A percentile compares a stretch with the other conserved stretches of the same genome.
phyloP scores from a whole-genome alignment of 2,113 vertebrate species.

The Budorcas taxicolor region DNA sequence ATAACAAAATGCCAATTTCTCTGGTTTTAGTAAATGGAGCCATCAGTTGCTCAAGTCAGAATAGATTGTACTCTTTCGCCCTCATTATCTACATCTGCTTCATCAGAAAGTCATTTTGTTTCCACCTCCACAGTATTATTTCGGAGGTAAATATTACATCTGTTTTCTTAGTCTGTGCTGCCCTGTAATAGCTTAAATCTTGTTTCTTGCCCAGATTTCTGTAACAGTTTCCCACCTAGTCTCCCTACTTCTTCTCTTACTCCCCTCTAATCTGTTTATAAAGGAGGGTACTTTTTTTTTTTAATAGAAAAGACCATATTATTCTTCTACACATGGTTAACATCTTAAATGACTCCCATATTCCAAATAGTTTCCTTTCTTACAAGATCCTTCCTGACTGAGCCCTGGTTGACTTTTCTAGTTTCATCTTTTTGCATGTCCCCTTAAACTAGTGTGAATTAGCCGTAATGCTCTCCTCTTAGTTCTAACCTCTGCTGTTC shows the following conservation, averaged over 20 bases:
- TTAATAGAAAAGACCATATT: background rate
- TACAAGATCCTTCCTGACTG: background rate
- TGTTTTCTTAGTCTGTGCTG: background rate
- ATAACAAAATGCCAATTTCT: background rate
- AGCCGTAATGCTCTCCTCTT: background rate
- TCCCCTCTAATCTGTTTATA: background rate
- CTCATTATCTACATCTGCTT: background rate
- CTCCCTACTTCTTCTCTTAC: background rate
- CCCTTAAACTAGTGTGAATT: background rate
- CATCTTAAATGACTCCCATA: background rate
- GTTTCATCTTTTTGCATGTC: background rate
- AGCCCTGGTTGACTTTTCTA: background rate
- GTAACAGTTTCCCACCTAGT: background rate
- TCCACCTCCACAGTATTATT: background rate
- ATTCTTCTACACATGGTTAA: background rate
- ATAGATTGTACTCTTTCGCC: background rate
- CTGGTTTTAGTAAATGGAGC: background rate
- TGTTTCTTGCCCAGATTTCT: background rate
- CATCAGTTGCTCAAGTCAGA: background rate
- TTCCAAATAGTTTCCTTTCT: background rate
- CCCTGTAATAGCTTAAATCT: background rate
- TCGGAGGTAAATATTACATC: background rate
- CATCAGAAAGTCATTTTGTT: background rate
- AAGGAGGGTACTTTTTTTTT: background rate
- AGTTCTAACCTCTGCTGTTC: background rate